These are phyloP conservation scores for Seira ritae DNA, from an alignment of 2,888 invertebrate genomes.

Conservation along the genomic window DNA sequence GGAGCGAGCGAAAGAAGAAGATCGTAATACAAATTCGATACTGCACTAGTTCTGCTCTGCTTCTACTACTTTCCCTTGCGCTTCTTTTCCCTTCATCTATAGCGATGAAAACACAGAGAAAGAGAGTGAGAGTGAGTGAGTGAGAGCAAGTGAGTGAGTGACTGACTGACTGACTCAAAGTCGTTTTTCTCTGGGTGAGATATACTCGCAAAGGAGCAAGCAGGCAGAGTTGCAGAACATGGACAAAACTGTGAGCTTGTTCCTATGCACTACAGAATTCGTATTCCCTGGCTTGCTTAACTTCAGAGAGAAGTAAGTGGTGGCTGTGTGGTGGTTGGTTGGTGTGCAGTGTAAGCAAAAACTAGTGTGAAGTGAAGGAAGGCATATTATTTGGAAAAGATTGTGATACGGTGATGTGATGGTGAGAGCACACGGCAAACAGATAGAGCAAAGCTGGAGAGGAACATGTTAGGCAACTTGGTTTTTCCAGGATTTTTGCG, in stretches of 20 bases:
- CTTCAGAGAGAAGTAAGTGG: too few species aligned
- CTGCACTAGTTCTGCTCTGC: too few species aligned
- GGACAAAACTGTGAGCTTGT: not conserved
- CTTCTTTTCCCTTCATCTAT: not conserved
- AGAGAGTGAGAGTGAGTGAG: not conserved
- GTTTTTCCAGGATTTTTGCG: too few species aligned
- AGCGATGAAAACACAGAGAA: constrained; percentile 43
- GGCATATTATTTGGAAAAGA: not conserved
- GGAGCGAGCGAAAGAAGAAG: not conserved
- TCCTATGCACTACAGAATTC: not conserved
- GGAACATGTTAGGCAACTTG: too few species aligned
- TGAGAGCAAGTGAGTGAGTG: constrained; percentile 24
- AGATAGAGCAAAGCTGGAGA: not conserved
- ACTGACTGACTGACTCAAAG: constrained; percentile 54
- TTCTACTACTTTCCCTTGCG: not conserved
- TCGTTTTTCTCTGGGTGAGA: constrained; percentile 44
- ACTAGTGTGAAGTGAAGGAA: constrained; percentile 19
- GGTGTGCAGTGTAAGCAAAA: constrained; percentile 52
- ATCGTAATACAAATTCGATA: too few species aligned
- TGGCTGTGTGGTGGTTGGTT: not conserved
- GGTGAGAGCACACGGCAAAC: constrained; percentile 20
- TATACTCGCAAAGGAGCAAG: not conserved
- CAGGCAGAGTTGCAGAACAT: not conserved
- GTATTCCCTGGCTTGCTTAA: not conserved
- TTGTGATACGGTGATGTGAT: not conserved